Evolutionary conservation across 2,888 invertebrate genomes (phyloP), one percentile per base, ranked within the genome.

Genomic region (Brachylomia viminalis): DNA sequence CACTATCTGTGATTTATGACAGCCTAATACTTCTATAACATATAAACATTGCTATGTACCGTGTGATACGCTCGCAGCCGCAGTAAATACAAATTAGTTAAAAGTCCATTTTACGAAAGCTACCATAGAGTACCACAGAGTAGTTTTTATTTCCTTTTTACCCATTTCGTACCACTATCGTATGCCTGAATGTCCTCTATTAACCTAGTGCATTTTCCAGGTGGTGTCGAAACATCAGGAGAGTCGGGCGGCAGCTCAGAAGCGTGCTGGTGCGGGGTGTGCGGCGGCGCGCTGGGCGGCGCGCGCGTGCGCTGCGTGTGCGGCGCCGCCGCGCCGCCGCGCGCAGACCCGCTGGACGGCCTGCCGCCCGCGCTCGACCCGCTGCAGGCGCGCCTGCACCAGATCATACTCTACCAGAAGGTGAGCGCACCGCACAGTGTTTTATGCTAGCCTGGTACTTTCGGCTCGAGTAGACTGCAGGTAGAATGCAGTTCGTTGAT

Each of bases 351-450:
- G 83, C 97, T 97, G 62, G 98, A 98, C 94, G 98, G 98, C 64
- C 96, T 98, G 90, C 97, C 98, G 80, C 97, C 98, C 61, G 97
- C 98, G 79, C 96, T 97, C 83, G 98, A 98, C 91, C 97, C 98
- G 80, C 97, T 98, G 84, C 98, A 98, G 94, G 97, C 97, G 83
- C 96, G 99, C 84, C 97, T 99, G 90, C 98, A 98, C 92, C 98
- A 98, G 94, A 98, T 99, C 90, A 98, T 98, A 88, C 97, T 98
- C 77, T 98, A 98, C 86, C 98, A 98, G 92, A 98, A 97, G 97
- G 98, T 98, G 8, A 23, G 38, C 11, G 27, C 30, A 91, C 33
- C 30, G 23, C 54, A 1, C 0, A 0, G 0, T 15, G 0, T 1
- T 5, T 47, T 68, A 79, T 75, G 80, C 52, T 42, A 30, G 23